phyloP scores from a whole-genome alignment of 92 coral and sea anemone species.

The Actinernus sp. region DNA sequence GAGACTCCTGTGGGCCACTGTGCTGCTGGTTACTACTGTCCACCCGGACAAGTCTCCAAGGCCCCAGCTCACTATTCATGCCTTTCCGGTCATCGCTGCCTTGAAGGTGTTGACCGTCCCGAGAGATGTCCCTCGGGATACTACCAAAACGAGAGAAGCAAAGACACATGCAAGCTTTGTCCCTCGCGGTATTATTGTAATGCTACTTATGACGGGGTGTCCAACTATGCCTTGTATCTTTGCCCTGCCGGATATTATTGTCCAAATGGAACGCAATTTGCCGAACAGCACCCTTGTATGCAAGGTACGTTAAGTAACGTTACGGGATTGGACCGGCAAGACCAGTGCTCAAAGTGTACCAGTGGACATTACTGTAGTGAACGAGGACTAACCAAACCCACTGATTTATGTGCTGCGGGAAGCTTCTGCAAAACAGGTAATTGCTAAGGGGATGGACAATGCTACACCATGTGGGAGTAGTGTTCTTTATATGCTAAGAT shows the following conservation, averaged over 20 bases:
- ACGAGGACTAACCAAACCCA: constrained; percentile 80
- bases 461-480: neutral
- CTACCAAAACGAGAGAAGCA: constrained; percentile 72
- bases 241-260: constrained; percentile 93
- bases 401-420: constrained; percentile 85
- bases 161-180: constrained; percentile 80
- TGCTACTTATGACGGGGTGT: constrained; percentile 87
- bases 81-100: constrained; percentile 78
- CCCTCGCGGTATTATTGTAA: constrained; percentile 92
- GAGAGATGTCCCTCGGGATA: constrained; percentile 83
- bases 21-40: constrained; percentile 92
- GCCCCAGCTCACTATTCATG: constrained; percentile 84
- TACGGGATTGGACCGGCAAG: constrained; percentile 83
- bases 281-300: constrained; percentile 85
- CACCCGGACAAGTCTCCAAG: constrained; percentile 83
- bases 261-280: constrained; percentile 85
- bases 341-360: constrained; percentile 84
- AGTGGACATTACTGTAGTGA: constrained; percentile 94
- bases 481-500: no score
- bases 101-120: constrained; percentile 77
- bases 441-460: neutral
- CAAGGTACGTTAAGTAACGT: constrained; percentile 91
- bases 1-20: constrained; percentile 81
- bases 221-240: constrained; percentile 55
- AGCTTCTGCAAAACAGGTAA: constrained; percentile 87